phyloP scores from a whole-genome alignment of 2,113 vertebrate genomes.

The Cottus gobio region DNA sequence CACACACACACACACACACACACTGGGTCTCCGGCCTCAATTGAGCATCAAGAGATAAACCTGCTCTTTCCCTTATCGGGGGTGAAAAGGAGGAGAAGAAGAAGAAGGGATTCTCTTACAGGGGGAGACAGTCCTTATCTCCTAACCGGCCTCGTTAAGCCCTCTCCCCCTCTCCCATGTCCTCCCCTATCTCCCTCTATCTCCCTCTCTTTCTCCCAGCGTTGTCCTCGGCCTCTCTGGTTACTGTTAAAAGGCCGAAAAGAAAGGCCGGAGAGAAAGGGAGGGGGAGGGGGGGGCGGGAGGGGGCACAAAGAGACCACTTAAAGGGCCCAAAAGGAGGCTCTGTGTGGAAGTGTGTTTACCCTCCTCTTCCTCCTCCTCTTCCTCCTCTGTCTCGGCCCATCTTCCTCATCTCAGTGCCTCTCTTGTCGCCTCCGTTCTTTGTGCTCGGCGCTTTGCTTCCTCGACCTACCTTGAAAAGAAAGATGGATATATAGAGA shows the following conservation, averaged over 20 bases:
- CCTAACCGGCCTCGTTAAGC: slow-evolving; percentile 65
- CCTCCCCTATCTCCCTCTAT: slow-evolving; percentile 32
- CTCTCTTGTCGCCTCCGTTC: not conserved
- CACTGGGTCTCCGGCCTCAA: slow-evolving; percentile 62
- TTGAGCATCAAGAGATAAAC: slow-evolving; percentile 71
- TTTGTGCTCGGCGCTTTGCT: not conserved
- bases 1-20: slow-evolving; percentile 38
- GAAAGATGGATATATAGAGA: too few species aligned
- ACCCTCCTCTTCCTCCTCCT: not conserved
- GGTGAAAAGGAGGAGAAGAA: slow-evolving; percentile 47
- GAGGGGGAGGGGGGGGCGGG: too few species aligned
- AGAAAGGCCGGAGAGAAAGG: slow-evolving; percentile 65
- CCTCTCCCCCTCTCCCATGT: slow-evolving; percentile 22
- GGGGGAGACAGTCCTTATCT: slow-evolving; percentile 78
- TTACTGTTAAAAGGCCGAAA: slow-evolving; percentile 75
- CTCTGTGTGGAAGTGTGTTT: slow-evolving; percentile 63
- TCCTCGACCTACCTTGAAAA: too few species aligned
- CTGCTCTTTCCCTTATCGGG: slow-evolving; percentile 67
- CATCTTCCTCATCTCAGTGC: slow-evolving; percentile 18
- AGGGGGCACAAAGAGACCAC: slow-evolving; percentile 75
- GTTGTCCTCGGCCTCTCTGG: slow-evolving; percentile 71
- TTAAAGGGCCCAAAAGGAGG: slow-evolving; percentile 70
- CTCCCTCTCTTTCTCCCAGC: slow-evolving; percentile 57
- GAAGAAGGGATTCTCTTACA: slow-evolving; percentile 76
- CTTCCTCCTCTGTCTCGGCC: slow-evolving; percentile 12